Percentiles rank a stretch among this genome's conserved stretches.
phyloP scores from a whole-genome alignment of 2,888 invertebrate species.

The Drosophila koepferae region DNA sequence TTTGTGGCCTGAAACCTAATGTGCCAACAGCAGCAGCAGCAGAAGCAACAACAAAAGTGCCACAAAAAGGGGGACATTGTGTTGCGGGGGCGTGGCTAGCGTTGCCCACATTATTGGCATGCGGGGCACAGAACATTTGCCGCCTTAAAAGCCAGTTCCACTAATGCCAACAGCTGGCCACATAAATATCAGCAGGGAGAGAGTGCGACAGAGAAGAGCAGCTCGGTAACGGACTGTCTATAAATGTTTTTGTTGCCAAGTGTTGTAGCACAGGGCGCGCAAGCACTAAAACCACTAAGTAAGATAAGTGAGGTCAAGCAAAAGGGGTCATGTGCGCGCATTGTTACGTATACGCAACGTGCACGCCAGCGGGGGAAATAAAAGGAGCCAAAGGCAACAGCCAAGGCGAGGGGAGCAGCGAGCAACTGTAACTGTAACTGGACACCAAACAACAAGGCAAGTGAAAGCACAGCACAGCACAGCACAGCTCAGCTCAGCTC shows the following conservation, averaged over 20 bases:
- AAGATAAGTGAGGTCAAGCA: slow-evolving; percentile 82
- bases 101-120: slow-evolving; percentile 67
- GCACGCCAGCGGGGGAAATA: slow-evolving; percentile 13
- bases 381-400: not conserved
- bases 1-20: slow-evolving; percentile 77
- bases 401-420: not conserved
- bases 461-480: slow-evolving; percentile 42
- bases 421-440: slow-evolving; percentile 39
- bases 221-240: slow-evolving; percentile 36
- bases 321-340: slow-evolving; percentile 80
- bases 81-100: slow-evolving; percentile 13
- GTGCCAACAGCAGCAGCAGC: slow-evolving; percentile 65
- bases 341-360: slow-evolving; percentile 58
- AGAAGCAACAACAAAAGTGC: slow-evolving; percentile 45
- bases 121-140: slow-evolving; percentile 60
- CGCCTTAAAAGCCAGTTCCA: slow-evolving; percentile 77
- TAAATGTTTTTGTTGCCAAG: slow-evolving; percentile 68
- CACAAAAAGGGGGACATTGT: slow-evolving; percentile 29
- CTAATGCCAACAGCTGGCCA: slow-evolving; percentile 79
- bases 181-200: slow-evolving; percentile 69
- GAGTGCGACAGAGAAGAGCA: slow-evolving; percentile 3
- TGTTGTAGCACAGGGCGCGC: slow-evolving; percentile 49
- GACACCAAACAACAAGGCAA: slow-evolving; percentile 34
- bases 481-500: slow-evolving; percentile 19
- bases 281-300: slow-evolving; percentile 77